Base-by-base conservation (phyloP, 2,888 invertebrate genomes). In the Hirtodrosophila histrioides region DNA sequence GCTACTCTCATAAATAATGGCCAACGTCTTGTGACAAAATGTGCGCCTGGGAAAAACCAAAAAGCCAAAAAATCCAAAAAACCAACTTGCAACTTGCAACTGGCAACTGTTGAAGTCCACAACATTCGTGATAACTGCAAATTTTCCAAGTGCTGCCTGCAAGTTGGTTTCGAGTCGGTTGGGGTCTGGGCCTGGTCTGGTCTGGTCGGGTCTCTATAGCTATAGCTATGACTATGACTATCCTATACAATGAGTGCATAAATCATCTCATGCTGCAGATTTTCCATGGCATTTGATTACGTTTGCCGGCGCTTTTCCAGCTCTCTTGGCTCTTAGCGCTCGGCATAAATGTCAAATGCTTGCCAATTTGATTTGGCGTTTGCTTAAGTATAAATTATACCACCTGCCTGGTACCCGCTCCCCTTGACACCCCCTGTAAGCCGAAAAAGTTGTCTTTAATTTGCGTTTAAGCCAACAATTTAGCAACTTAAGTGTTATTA, bases 311-410 rank as follows among this genome's bases (percentile, higher is more conserved):
- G 57, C 50, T 64, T 60, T 73, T 68, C 68, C 60, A 31, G 54
- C 60, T 57, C 60, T 57, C 37, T 51, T 41, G 44, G 49, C 61
- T 56, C 51, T 23, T 8, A 37, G 51, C 60, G 49, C 65, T 61
- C 48, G 62, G 82, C 67, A 83, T 87, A 83, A 88, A 84, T 84
- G 84, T 88, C 84, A 84, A 88, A 84, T 81, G 87, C 56, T 81
- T 69, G 73, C 71, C 87, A 86, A 81, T 86, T 84, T 88, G 88
- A 84, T 84, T 82, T 84, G 86, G 84, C 81, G 67, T 83, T 78
- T 62, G 86, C 75, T 75, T 73, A 78, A 75, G 81, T 79, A 80
- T 85, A 75, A 85, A 82, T 82, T 82, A 82, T 82, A 56, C 68
- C 77, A 75, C 75, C 74, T 70, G 71, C 35, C 41, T 24, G 17